Conservation (phyloP, 2,888 invertebrate species). For the Drosophila incognita region DNA sequence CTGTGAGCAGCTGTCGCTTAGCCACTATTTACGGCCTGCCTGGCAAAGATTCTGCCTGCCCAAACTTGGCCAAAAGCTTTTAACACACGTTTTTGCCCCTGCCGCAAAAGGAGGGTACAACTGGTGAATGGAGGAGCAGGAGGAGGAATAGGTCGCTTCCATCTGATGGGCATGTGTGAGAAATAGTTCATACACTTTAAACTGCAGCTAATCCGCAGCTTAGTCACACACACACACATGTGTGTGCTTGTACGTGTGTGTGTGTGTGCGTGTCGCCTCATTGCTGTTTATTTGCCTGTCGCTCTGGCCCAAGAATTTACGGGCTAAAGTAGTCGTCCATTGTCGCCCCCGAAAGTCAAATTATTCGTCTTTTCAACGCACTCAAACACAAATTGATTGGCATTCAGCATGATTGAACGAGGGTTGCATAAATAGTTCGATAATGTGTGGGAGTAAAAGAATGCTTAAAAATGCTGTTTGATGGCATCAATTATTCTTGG, state of each 20-base stretch:
- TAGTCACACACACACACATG: conserved; percentile 11
- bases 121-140: background rate
- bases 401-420: conserved; percentile 51
- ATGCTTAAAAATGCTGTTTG: background rate
- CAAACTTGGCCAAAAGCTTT: conserved; percentile 62
- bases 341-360: conserved; percentile 34
- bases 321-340: conserved; percentile 43
- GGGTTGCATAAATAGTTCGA: conserved; percentile 14
- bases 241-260: background rate
- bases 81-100: conserved; percentile 29
- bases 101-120: background rate
- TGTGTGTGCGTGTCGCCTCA: conserved; percentile 8
- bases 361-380: conserved; percentile 39
- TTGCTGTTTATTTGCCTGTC: conserved; percentile 48
- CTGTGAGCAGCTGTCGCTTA: conserved; percentile 52
- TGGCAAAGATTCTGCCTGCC: conserved; percentile 20
- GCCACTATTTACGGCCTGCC: conserved; percentile 23
- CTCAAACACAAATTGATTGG: conserved; percentile 65
- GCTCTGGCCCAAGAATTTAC: conserved; percentile 61
- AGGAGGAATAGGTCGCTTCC: background rate
- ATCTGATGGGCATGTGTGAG: conserved; percentile 57
- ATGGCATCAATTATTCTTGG: background rate
- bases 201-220: conserved; percentile 53
- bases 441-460: background rate
- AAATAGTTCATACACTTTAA: conserved; percentile 48